Evolutionary conservation across 2,113 vertebrate genomes (phyloP), one percentile per base, ranked within the genome.

Genomic region (Coracopsis vasa): DNA sequence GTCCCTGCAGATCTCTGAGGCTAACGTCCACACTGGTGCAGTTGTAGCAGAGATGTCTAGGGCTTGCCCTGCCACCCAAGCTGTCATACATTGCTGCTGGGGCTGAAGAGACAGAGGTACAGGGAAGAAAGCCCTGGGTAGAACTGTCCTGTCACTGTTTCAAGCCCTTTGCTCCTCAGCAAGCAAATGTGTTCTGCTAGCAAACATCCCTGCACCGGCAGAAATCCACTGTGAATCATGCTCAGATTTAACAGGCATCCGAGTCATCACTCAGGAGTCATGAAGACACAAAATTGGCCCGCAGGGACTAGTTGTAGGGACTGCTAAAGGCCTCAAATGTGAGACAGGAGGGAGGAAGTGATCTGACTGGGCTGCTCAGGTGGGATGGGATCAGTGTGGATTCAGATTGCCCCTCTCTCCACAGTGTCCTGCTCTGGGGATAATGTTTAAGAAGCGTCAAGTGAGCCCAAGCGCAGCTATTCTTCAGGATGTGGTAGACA

Each of bases 381-480:
- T 0, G 4, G 45, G 24, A 29, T 81, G 53, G 64, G 31, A 20
- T 47, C 17, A 7, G 13, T 21, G 37, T 31, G n/a, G 35, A 41
- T 20, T 77, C 37, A 20, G 39, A 31, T 35, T 1, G 0, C 3
- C 6, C 4, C n/a, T 79, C 25, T 78, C 53, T 44, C 48, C 3
- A 2, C 50, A 56, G 14, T 41, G 72, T 16, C n/a, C 37, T 58
- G 20, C 35, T 62, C 54, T 2, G 2, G 24, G 18, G 11, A 11
- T 18, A 62, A 27, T 9, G 11, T 41, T 56, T 41, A 28, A 33
- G 1, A 1, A 67, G 16, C 12, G 41, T 4, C 0, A 2, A 3
- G 2, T 25, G 28, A 19, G 11, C 37, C 10, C 1, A 4, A 54
- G 7, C 6, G 9, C 41, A 2, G 28, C 50, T 71, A 2, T 45